phyloP scores from a whole-genome alignment of 2,888 invertebrate species.

The Sesia apiformis region DNA sequence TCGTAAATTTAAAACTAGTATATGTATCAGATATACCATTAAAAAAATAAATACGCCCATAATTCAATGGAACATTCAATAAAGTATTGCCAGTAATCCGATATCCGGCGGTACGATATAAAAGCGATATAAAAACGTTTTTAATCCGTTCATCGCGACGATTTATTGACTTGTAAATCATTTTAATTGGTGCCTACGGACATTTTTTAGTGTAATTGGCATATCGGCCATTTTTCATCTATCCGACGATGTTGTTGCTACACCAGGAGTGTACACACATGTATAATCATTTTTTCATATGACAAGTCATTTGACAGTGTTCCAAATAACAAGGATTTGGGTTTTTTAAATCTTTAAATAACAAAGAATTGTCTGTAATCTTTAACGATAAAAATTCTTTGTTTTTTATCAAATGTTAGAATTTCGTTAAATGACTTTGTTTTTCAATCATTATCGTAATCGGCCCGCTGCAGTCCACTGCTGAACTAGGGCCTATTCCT shows the following conservation, averaged over 20 bases:
- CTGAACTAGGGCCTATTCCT: too few relatives aligned
- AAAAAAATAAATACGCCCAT: slow-evolving; percentile 6
- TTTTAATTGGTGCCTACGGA: slow-evolving; percentile 68
- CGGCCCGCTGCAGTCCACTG: too few relatives aligned
- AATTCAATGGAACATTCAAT: slow-evolving; percentile 22
- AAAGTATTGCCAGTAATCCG: slow-evolving; percentile 22
- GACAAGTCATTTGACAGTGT: too few relatives aligned
- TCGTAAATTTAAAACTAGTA: neutral
- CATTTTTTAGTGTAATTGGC: slow-evolving; percentile 72
- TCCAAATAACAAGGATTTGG: too few relatives aligned
- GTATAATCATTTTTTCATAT: too few relatives aligned
- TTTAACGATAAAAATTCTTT: too few relatives aligned
- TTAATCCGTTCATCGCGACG: slow-evolving; percentile 31
- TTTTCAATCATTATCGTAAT: too few relatives aligned
- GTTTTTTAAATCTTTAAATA: too few relatives aligned
- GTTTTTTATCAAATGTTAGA: too few relatives aligned
- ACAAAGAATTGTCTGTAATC: too few relatives aligned
- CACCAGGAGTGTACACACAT: neutral
- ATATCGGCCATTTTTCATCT: slow-evolving; percentile 56
- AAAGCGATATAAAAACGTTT: slow-evolving; percentile 19
- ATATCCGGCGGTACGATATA: slow-evolving; percentile 18
- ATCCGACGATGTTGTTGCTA: neutral
- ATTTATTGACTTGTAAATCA: slow-evolving; percentile 73
- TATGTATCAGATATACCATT: neutral
- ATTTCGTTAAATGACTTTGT: too few relatives aligned